Conservation (phyloP, 2,113 vertebrate species). For the Rhipidura dahli region DNA sequence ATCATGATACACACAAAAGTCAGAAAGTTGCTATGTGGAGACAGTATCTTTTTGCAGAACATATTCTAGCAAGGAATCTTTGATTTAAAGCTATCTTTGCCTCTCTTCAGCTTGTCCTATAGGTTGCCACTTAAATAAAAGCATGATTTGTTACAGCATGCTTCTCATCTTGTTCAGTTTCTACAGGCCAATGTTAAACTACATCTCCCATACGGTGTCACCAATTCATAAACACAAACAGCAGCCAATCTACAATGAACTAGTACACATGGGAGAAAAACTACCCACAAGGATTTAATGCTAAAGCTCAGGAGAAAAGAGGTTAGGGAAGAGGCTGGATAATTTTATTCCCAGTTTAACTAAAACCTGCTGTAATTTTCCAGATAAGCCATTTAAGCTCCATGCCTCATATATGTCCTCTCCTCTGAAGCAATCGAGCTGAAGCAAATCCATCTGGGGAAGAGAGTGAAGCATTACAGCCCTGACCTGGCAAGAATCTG, state of each 20-base stretch:
- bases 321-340: not conserved
- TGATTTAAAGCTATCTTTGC: not conserved
- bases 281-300: not conserved
- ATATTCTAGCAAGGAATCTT: not conserved
- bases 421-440: not conserved
- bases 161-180: not conserved
- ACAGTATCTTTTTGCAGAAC: not conserved
- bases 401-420: not conserved
- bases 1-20: not conserved
- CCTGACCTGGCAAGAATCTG: not conserved
- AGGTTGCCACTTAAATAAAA: constrained; percentile 1
- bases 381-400: not conserved
- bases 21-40: not conserved
- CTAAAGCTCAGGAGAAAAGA: not conserved
- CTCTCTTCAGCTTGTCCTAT: not conserved
- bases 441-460: not conserved
- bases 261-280: not conserved
- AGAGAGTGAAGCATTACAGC: not conserved
- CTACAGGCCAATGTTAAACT: not conserved
- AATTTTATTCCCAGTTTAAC: not conserved
- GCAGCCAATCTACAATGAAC: not conserved
- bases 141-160: not conserved
- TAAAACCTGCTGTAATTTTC: not conserved
- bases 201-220: not conserved
- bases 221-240: not conserved